Base-by-base conservation (phyloP, 2,113 vertebrate genomes). In the Gymnorhina tibicen region DNA sequence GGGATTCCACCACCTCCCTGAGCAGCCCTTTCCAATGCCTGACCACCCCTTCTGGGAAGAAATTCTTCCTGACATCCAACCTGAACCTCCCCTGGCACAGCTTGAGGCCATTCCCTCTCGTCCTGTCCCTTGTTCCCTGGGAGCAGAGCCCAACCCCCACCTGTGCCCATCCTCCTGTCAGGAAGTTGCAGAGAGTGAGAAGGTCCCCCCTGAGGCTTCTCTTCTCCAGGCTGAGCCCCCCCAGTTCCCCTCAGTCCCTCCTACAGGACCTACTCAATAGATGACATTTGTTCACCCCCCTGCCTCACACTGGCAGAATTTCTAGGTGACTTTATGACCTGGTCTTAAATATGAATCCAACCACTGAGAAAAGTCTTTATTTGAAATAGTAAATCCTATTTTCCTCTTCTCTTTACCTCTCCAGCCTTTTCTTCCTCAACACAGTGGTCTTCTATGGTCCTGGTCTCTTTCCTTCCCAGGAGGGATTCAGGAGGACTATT, bases 41-140 rank as follows among this genome's bases (percentile, higher is more conserved):
- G 64, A 17, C 22, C 5, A 41, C 18, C 16, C 16, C 5, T 70
- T 56, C 27, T 13, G 22, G 6, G 41, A 69, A 28, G 18, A 77
- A 83, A 84, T 42, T 17, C 32, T 8, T 63, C 12, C 64, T 27
- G 9, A 46, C 14, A 6, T 37, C 35, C 56, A 63, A 28, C 27
- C 32, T 33, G 37, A 49, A 16, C 32, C 35, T 50, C 27, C 3
- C 9, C 19, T 3, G 15, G 21, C 30, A n/a, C n/a, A 35, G 4
- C 30, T 4, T 27, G 47, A 76, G 14, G 46, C 47, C 0, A 0
- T 42, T 77, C 9, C 22, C 35, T 55, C 56, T 49, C 9, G 6
- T 19, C 30, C 39, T 49, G 47, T 23, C 18, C 35, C 41, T 30
- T 35, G 11, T 23, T 35, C 20, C 14, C 24, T 39, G 53, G 28